Evolutionary conservation across 2,888 invertebrate species (phyloP), one percentile per base, ranked within the genome.

Genomic region (Drosophila subsilvestris): DNA sequence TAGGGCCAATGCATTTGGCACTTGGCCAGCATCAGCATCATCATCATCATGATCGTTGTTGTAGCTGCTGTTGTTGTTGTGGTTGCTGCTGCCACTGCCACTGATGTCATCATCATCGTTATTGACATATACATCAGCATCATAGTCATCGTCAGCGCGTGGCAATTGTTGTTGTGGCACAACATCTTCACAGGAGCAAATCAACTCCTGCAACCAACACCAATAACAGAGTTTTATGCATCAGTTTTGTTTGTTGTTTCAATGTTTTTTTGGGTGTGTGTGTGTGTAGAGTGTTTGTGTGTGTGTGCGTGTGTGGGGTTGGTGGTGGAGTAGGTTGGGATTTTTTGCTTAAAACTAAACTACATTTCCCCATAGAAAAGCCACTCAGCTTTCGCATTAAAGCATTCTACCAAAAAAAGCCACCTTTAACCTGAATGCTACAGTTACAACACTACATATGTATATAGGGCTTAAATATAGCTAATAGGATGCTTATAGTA

Each of bases 151-250:
- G 72, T 86, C 89, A 79, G 84, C 90, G 79, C 85, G 82, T 75
- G 63, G 68, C 25, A 69, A 69, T 62, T 66, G 78, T 65, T 55
- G 75, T 50, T 86, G 76, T 70, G 90, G 90, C 92, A 93, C 92
- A 94, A 93, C 91, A 94, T 94, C 94, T 90, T 93, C 93, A 92
- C 94, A 93, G 93, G 93, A 93, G 93, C 94, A 94, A 93, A 94
- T 93, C 93, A 93, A 93, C 93, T 94, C 94, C 94, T 94, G 94
- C 94, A 94, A 94, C 93, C 93, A 92, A 92, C 92, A 93, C 94
- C 92, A 93, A 92, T 94, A 91, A 91, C 91, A 91, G 91, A 90
- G 37, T 89, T 89, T 80, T 89, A 90, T 90, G 89, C 89, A 88
- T 89, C 79, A 86, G 74, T 86, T 84, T 76, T 67, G 54, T 58